Percentiles rank a stretch among this genome's conserved stretches.
These are phyloP conservation scores for Trinectes maculatus DNA, from an alignment of 2,113 vertebrate species.

Conservation along the genomic window DNA sequence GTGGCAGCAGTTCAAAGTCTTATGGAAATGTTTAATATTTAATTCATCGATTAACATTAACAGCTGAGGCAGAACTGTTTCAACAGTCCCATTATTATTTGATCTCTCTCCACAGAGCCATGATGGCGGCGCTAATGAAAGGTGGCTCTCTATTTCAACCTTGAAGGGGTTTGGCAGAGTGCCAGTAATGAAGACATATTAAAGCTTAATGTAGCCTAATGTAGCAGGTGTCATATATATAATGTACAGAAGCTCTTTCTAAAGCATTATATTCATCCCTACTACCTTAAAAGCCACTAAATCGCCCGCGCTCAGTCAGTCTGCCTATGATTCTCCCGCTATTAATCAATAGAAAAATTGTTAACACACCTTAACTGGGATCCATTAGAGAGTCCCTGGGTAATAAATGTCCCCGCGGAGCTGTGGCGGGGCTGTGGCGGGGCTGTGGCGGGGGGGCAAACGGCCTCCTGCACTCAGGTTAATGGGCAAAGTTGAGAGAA, in stretches of 20 bases:
- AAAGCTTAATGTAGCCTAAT: conserved; percentile 99
- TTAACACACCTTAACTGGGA: conserved; percentile 98
- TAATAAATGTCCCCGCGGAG: conserved; percentile 90
- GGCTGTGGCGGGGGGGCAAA: conserved; percentile 60
- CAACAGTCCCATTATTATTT: conserved; percentile 83
- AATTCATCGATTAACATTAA: conserved; percentile 84
- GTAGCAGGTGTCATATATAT: conserved; percentile 99
- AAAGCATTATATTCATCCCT: conserved; percentile 99
- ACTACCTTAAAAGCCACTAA: conserved; percentile 99
- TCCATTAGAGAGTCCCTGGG: conserved; percentile 95
- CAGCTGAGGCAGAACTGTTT: conserved; percentile 78
- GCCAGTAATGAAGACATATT: conserved; percentile 99
- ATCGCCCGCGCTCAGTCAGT: conserved; percentile 93
- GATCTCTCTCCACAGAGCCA: conserved; percentile 78
- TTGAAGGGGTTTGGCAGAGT: conserved; percentile 94
- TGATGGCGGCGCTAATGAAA: conserved; percentile 80
- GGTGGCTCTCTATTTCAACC: conserved; percentile 95
- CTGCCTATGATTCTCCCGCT: conserved; percentile 88
- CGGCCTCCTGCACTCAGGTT: conserved; percentile 84
- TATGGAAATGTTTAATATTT: conserved; percentile 84
- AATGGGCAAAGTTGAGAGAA: conserved; percentile 86
- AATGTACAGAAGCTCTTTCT: conserved; percentile 99
- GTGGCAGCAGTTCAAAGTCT: conserved; percentile 74
- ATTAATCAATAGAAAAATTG: conserved; percentile 99
- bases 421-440: conserved; percentile 29